Evolutionary conservation across 1,140 invertebrate species (phyloP).

Genomic region (Periplaneta americana): DNA sequence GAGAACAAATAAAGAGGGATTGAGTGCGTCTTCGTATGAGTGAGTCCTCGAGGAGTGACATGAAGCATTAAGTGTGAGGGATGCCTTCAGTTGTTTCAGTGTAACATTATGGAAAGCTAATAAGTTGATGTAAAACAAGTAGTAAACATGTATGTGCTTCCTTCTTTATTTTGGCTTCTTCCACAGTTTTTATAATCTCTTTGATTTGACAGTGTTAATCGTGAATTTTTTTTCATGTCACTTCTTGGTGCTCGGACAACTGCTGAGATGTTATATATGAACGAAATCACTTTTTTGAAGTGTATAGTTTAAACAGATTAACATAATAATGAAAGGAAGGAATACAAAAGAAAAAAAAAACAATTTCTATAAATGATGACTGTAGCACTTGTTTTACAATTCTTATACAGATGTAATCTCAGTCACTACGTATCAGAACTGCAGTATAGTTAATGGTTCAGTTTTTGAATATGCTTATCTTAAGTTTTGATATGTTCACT

Average conservation of each 20-base stretch:
- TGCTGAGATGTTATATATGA: background rate
- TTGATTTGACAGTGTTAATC: background rate
- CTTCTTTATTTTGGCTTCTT: background rate
- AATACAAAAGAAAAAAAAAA: background rate
- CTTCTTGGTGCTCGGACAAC: background rate
- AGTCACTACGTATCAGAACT: background rate
- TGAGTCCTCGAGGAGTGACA: background rate
- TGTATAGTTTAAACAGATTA: background rate
- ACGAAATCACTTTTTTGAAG: background rate
- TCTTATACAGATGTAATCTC: background rate
- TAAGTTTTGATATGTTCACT: too few relatives aligned
- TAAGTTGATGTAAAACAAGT: background rate
- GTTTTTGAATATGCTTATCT: too few relatives aligned
- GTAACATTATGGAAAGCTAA: background rate
- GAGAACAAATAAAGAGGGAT: background rate
- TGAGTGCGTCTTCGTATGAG: background rate
- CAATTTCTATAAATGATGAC: background rate
- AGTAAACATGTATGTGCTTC: background rate
- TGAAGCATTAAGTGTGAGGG: background rate
- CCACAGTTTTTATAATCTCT: background rate
- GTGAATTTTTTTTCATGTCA: too few relatives aligned
- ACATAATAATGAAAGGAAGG: background rate
- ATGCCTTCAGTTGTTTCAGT: background rate
- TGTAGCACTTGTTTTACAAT: background rate
- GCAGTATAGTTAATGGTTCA: background rate